Percentiles rank a stretch among this genome's conserved stretches.
These are phyloP conservation scores for Apamea monoglypha DNA, from an alignment of 2,888 invertebrate genomes.

Conservation along the genomic window DNA sequence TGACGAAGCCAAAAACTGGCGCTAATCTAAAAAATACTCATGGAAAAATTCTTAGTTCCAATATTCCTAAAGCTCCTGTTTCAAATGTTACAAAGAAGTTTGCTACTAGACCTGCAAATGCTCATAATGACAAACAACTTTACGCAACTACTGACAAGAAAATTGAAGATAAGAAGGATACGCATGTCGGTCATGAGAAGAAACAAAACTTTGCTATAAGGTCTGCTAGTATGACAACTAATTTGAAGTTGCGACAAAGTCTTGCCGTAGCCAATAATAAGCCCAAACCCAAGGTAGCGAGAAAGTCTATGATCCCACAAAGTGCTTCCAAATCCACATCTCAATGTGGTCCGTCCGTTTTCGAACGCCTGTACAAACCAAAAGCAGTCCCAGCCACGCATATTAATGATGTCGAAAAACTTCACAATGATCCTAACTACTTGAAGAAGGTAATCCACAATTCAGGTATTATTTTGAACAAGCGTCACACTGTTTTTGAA, in stretches of 20 bases:
- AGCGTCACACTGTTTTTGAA: constrained; percentile 77
- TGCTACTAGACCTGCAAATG: constrained; percentile 14
- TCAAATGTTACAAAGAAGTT: constrained; percentile 32
- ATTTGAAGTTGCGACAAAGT: constrained; percentile 64
- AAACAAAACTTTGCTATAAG: constrained; percentile 42
- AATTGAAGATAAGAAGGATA: not conserved
- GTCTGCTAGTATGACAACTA: constrained; percentile 8
- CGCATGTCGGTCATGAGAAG: constrained; percentile 28
- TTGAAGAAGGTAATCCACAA: constrained; percentile 77
- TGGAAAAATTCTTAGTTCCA: constrained; percentile 21
- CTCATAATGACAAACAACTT: constrained; percentile 34
- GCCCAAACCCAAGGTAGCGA: constrained; percentile 51
- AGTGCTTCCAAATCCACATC: constrained; percentile 43
- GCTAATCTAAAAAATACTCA: constrained; percentile 20
- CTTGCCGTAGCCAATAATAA: constrained; percentile 61
- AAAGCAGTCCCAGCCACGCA: constrained; percentile 69
- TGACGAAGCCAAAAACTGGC: constrained; percentile 55
- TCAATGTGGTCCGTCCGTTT: constrained; percentile 76
- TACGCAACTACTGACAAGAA: constrained; percentile 31
- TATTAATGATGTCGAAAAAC: constrained; percentile 71
- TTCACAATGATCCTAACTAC: constrained; percentile 77
- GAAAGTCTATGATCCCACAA: constrained; percentile 72
- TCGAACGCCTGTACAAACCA: constrained; percentile 84
- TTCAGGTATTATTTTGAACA: constrained; percentile 74
- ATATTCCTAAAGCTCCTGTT: constrained; percentile 40